Percentiles rank a stretch among this genome's conserved stretches.
Evolutionary conservation across 2,797 vertebrate genomes (phyloP).

Genomic region (Spea hammondii): DNA sequence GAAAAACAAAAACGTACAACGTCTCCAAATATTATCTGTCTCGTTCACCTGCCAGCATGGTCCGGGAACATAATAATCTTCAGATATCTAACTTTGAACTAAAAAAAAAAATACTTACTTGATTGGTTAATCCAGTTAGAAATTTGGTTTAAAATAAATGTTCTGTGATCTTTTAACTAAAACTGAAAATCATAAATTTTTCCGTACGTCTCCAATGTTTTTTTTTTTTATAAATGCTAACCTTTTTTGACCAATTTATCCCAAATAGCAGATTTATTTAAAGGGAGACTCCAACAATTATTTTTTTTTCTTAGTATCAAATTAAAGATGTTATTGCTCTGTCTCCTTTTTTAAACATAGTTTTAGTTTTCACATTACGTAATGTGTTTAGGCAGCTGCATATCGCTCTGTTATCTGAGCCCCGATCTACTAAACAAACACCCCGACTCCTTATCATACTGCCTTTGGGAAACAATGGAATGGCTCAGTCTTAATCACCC

Average conservation of each 20-base stretch:
- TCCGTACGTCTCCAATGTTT: neutral
- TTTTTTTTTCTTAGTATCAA: too few species aligned
- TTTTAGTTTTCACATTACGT: too few species aligned
- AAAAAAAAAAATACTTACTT: neutral
- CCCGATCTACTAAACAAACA: too few species aligned
- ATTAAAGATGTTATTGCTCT: too few species aligned
- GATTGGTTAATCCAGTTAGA: neutral
- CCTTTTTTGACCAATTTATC: neutral
- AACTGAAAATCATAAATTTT: neutral
- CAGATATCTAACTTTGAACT: neutral
- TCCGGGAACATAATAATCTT: neutral
- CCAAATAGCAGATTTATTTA: too few species aligned
- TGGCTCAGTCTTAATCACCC: too few species aligned
- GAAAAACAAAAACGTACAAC: neutral
- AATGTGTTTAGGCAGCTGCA: too few species aligned
- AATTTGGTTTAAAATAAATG: neutral
- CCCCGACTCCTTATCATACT: too few species aligned
- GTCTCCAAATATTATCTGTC: neutral
- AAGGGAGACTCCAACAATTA: too few species aligned
- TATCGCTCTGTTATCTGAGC: too few species aligned
- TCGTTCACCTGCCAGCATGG: neutral
- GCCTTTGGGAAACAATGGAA: too few species aligned
- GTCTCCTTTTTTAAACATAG: too few species aligned
- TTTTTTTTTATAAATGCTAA: neutral
- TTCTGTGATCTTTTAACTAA: neutral